These are phyloP conservation scores for Clunio marinus DNA, from an alignment of 2,888 invertebrate species.

Conservation along the genomic window DNA sequence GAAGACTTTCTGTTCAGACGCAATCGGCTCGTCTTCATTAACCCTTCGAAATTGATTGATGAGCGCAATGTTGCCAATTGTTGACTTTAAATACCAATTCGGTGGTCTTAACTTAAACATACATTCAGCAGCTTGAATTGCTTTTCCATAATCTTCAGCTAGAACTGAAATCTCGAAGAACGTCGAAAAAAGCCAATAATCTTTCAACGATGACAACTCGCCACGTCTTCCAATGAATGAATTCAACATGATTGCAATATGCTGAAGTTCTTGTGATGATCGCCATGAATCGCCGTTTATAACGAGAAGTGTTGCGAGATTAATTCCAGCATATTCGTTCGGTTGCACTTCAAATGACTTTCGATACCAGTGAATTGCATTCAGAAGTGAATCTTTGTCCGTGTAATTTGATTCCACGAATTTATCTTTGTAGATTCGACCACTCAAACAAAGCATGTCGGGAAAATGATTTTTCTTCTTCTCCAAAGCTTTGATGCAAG, in stretches of 20 bases:
- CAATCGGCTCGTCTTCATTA: slow-evolving; percentile 63
- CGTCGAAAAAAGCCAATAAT: slow-evolving; percentile 99
- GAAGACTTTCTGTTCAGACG: slow-evolving; percentile 84
- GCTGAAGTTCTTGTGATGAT: slow-evolving; percentile 83
- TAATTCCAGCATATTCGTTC: slow-evolving; percentile 98
- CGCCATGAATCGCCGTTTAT: slow-evolving; percentile 95
- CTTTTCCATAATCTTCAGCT: slow-evolving; percentile 94
- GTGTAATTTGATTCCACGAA: slow-evolving; percentile 93
- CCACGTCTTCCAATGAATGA: slow-evolving; percentile 98
- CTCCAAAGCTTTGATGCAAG: slow-evolving; percentile 86
- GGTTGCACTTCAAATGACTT: slow-evolving; percentile 97
- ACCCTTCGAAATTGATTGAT: slow-evolving; percentile 87
- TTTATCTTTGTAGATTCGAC: slow-evolving; percentile 94
- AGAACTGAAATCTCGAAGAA: slow-evolving; percentile 98
- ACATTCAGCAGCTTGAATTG: slow-evolving; percentile 92
- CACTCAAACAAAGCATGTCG: slow-evolving; percentile 95
- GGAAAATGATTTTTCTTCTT: slow-evolving; percentile 93
- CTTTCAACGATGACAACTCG: slow-evolving; percentile 82
- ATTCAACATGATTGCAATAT: slow-evolving; percentile 91
- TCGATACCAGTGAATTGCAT: slow-evolving; percentile 96
- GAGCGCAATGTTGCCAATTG: slow-evolving; percentile 92
- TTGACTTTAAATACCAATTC: slow-evolving; percentile 92
- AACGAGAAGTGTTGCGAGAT: slow-evolving; percentile 92
- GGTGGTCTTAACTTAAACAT: slow-evolving; percentile 90
- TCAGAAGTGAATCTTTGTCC: slow-evolving; percentile 79